These are phyloP conservation scores for Anastatus disparis DNA, from an alignment of 1,140 invertebrate species.

Conservation along the genomic window DNA sequence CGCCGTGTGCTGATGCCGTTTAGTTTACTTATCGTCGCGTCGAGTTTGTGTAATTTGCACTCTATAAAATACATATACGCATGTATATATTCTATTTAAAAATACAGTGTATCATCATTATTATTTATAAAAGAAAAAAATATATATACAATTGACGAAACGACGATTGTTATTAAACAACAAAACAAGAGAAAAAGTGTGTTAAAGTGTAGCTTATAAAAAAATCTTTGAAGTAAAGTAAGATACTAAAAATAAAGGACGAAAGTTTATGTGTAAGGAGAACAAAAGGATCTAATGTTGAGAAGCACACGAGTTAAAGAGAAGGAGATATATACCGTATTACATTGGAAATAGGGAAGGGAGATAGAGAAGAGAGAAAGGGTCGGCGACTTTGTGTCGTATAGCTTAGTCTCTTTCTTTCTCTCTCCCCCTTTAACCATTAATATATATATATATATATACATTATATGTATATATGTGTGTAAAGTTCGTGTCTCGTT, in stretches of 20 bases:
- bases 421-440: background rate
- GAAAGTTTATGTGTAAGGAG: too few species aligned
- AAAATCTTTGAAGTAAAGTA: too few species aligned
- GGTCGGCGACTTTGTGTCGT: conserved; percentile 28
- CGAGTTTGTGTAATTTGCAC: background rate
- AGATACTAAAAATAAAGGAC: too few species aligned
- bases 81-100: too few species aligned
- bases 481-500: background rate
- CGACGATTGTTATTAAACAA: too few species aligned
- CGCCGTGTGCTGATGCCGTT: too few species aligned
- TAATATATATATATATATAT: background rate
- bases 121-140: too few species aligned
- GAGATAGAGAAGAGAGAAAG: conserved; percentile 26
- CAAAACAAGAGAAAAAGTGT: background rate
- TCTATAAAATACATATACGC: too few species aligned
- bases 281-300: too few species aligned
- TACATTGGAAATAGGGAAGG: background rate
- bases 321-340: background rate
- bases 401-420: background rate
- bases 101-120: too few species aligned
- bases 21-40: too few species aligned
- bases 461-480: too few species aligned
- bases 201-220: background rate
- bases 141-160: background rate
- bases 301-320: background rate